phyloP scores from a whole-genome alignment of 1,140 invertebrate genomes.

The Ceratosolen fusciceps region DNA sequence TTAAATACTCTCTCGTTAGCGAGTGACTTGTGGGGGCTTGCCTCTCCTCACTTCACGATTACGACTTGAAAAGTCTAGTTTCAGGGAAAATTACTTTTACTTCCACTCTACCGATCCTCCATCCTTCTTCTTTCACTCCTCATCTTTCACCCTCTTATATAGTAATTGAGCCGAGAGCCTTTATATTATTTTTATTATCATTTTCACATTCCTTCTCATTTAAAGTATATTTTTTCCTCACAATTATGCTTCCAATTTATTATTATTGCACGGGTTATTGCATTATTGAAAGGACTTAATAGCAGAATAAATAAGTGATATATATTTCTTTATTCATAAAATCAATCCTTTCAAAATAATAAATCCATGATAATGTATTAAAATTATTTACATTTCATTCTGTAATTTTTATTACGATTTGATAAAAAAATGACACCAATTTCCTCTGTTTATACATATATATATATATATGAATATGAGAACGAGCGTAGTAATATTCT shows the following conservation, averaged over 20 bases:
- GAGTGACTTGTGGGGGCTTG: conserved; percentile 57
- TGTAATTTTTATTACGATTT: too few species aligned
- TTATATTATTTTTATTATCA: background rate
- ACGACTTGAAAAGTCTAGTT: conserved; percentile 43
- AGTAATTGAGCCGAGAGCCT: too few species aligned
- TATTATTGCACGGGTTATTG: background rate
- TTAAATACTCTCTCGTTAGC: conserved; percentile 54
- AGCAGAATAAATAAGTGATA: too few species aligned
- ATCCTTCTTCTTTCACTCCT: background rate
- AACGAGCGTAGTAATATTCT: too few species aligned
- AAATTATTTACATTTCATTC: too few species aligned
- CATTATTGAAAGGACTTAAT: background rate
- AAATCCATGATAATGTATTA: too few species aligned
- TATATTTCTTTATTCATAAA: too few species aligned
- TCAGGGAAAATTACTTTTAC: background rate
- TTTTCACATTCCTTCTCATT: background rate
- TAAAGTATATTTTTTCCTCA: conserved; percentile 17
- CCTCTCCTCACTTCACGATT: conserved; percentile 61
- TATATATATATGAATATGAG: too few species aligned
- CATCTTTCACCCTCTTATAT: too few species aligned
- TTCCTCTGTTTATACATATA: too few species aligned
- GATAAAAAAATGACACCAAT: too few species aligned
- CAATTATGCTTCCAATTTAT: conserved; percentile 4
- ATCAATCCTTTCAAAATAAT: too few species aligned
- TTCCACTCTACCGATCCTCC: background rate